Conservation (phyloP, 2,888 invertebrate genomes). For the Chloroclysta siterata region DNA sequence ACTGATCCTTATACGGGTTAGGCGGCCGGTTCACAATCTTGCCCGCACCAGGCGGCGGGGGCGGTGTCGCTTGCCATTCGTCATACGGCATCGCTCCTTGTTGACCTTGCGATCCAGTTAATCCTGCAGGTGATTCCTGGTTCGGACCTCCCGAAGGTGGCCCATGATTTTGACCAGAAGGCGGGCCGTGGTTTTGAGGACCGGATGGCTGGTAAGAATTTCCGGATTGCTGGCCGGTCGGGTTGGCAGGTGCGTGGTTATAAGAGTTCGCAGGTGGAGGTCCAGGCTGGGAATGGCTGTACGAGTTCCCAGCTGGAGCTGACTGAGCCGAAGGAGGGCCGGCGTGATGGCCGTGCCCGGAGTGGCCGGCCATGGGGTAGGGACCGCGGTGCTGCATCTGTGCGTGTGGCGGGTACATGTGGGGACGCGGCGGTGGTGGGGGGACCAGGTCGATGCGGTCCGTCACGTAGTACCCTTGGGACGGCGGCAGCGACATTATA, state of each 20-base stretch:
- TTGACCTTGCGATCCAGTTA: constrained; percentile 25
- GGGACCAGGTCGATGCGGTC: constrained; percentile 69
- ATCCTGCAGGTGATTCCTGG: constrained; percentile 10
- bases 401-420: constrained; percentile 28
- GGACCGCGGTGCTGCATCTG: constrained; percentile 46
- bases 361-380: constrained; percentile 42
- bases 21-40: constrained; percentile 79
- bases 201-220: neutral
- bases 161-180: neutral
- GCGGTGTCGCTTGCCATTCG: constrained; percentile 71
- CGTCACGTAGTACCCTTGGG: constrained; percentile 76
- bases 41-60: constrained; percentile 60
- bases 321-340: constrained; percentile 25
- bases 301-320: constrained; percentile 34
- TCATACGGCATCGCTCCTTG: constrained; percentile 54
- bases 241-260: constrained; percentile 1
- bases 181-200: constrained; percentile 3
- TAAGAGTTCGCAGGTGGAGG: constrained; percentile 17
- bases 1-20: constrained; percentile 72
- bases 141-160: constrained; percentile 12
- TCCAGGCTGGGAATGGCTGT: neutral
- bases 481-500: constrained; percentile 71
- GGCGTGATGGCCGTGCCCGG: constrained; percentile 3
- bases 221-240: neutral
- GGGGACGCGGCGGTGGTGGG: constrained; percentile 49